Evolutionary conservation across 1,140 invertebrate genomes (phyloP).

Genomic region (Zaprionus nigranus): DNA sequence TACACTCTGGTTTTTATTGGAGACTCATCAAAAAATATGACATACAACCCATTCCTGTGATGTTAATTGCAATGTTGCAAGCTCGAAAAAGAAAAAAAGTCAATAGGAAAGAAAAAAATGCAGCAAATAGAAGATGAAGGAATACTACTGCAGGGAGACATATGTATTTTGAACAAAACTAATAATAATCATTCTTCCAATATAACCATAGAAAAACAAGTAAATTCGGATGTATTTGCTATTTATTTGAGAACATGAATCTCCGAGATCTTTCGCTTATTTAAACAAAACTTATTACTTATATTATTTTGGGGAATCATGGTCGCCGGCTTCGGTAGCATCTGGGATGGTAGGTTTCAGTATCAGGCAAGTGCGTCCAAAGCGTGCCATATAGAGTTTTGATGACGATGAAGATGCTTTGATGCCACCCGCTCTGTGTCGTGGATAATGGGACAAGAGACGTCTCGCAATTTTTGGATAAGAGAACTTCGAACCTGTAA

Average conservation of each 20-base stretch:
- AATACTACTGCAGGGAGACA: too few species aligned
- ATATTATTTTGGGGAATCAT: conserved; percentile 47
- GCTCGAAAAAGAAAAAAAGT: too few species aligned
- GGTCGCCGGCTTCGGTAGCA: conserved; percentile 45
- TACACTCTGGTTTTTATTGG: conserved; percentile 41
- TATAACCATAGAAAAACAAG: not conserved
- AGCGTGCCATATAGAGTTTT: conserved; percentile 51
- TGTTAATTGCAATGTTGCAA: too few species aligned
- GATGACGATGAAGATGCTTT: not conserved
- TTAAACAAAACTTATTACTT: not conserved
- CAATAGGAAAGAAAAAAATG: too few species aligned
- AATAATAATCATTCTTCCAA: too few species aligned
- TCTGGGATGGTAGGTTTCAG: conserved; percentile 43
- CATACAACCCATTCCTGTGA: conserved; percentile 22
- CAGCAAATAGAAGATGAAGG: too few species aligned
- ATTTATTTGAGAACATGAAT: conserved; percentile 25
- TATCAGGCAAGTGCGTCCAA: conserved; percentile 57
- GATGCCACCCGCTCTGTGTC: conserved; percentile 7
- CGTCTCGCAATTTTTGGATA: not conserved
- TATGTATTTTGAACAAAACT: too few species aligned
- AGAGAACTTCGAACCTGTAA: not conserved
- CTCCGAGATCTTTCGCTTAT: not conserved
- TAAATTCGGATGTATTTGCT: conserved; percentile 31
- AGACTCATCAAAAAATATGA: conserved; percentile 48
- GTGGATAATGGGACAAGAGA: not conserved